These are phyloP conservation scores for Sylvia atricapilla DNA, from an alignment of 2,113 vertebrate genomes.

Conservation along the genomic window DNA sequence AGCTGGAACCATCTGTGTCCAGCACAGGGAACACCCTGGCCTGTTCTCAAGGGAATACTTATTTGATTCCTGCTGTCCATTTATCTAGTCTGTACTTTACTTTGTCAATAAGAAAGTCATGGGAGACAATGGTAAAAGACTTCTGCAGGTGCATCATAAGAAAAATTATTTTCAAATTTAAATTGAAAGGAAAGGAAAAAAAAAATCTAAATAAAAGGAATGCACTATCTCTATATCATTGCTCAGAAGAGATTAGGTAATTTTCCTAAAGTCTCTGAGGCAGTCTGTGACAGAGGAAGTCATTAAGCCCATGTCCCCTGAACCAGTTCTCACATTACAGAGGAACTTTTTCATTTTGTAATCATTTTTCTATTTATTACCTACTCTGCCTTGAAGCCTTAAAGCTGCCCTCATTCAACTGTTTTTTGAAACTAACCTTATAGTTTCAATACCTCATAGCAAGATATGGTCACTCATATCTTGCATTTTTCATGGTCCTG, in stretches of 20 bases:
- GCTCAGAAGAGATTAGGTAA: conserved; percentile 15
- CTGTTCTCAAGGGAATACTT: background rate
- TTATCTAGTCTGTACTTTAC: background rate
- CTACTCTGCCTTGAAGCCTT: conserved; percentile 30
- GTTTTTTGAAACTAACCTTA: conserved; percentile 17
- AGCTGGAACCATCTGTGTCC: background rate
- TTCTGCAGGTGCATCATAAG: background rate
- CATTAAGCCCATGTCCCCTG: conserved; percentile 1
- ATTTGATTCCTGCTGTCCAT: background rate
- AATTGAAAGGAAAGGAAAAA: background rate
- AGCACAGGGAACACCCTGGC: background rate
- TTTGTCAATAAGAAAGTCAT: background rate
- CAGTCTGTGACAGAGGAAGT: conserved; percentile 16
- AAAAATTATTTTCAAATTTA: background rate
- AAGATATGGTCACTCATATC: conserved; percentile 1
- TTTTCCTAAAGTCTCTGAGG: conserved; percentile 36
- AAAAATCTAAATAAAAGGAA: background rate
- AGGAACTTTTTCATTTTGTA: conserved; percentile 35
- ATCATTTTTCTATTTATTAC: conserved; percentile 51
- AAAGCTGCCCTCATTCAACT: background rate
- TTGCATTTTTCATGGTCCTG: conserved; percentile 33
- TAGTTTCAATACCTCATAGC: background rate
- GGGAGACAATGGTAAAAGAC: background rate
- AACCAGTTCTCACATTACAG: background rate
- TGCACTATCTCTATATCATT: background rate